A percentile compares a stretch with the other conserved stretches of the same genome.
phyloP scores from a whole-genome alignment of 2,888 invertebrate genomes.

The Drosophila formosana region DNA sequence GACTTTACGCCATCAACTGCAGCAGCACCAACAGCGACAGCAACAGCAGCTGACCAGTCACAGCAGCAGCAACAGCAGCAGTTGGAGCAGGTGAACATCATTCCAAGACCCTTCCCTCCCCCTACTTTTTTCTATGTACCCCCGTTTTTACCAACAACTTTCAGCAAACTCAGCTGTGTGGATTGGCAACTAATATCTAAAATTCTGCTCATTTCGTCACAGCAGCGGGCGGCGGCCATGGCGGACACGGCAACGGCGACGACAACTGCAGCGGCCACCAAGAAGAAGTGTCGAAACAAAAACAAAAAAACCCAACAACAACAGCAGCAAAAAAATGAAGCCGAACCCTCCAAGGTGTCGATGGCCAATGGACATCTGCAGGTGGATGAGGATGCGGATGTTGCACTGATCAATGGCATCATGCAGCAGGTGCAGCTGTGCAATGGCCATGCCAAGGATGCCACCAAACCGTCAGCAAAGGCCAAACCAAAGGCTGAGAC shows the following conservation, averaged over 20 bases:
- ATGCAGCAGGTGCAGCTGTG: constrained; percentile 61
- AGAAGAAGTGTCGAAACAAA: constrained; percentile 66
- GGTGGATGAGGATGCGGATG: constrained; percentile 18
- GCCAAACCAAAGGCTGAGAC: constrained; percentile 24
- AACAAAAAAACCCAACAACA: constrained; percentile 54
- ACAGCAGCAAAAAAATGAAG: constrained; percentile 31
- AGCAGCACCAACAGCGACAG: constrained; percentile 16
- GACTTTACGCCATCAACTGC: constrained; percentile 36
- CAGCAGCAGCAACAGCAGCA: constrained; percentile 39
- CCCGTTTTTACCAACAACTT: background rate
- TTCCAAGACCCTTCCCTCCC: no score
- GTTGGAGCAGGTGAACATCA: constrained; percentile 45
- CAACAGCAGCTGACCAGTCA: constrained; percentile 33
- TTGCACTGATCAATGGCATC: constrained; percentile 42
- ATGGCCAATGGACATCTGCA: constrained; percentile 51
- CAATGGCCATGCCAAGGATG: constrained; percentile 54
- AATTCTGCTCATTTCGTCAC: constrained; percentile 7
- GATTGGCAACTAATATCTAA: constrained; percentile 3
- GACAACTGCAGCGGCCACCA: constrained; percentile 49
- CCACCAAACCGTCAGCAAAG: constrained; percentile 1
- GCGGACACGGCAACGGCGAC: constrained; percentile 64
- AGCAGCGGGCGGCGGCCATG: constrained; percentile 48
- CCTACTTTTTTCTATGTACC: background rate
- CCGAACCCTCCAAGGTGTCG: constrained; percentile 15
- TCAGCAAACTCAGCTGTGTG: constrained; percentile 49